These are phyloP conservation scores for Cavia aperea DNA, from an alignment of 2,113 vertebrate genomes.

Conservation along the genomic window DNA sequence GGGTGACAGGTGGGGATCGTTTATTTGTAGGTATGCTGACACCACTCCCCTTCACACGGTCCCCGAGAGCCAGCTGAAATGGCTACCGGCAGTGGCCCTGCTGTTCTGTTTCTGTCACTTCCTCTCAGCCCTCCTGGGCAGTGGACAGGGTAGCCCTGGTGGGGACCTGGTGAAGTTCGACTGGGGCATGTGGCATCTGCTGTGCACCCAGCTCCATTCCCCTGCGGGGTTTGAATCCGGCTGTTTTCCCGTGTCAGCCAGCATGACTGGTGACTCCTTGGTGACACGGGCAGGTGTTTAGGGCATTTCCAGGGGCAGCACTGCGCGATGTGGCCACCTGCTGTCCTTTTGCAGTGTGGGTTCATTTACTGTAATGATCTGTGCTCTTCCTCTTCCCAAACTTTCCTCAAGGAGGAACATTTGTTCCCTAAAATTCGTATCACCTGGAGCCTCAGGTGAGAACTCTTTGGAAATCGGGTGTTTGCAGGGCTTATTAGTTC, in stretches of 20 bases:
- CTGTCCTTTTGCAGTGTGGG: neutral
- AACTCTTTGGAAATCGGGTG: neutral
- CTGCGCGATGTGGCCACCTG: neutral
- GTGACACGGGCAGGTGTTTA: neutral
- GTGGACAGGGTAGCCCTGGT: neutral
- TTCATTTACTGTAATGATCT: neutral
- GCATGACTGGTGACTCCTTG: neutral
- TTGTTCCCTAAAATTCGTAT: neutral
- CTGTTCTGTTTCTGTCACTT: neutral
- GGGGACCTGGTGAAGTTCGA: neutral
- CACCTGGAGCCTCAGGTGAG: neutral
- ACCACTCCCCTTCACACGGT: neutral
- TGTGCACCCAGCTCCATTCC: neutral
- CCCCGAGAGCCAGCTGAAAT: neutral
- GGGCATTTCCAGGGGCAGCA: neutral
- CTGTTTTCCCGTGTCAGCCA: neutral
- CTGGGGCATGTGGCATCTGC: neutral
- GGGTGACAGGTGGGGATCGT: neutral
- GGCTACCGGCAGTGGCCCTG: neutral
- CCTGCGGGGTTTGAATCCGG: neutral
- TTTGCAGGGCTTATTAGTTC: neutral
- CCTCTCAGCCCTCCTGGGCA: neutral
- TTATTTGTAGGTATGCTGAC: neutral
- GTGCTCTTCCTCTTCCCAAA: neutral
- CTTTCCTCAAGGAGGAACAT: neutral